phyloP scores from a whole-genome alignment of 2,113 vertebrate species.

The Guaruba guarouba region DNA sequence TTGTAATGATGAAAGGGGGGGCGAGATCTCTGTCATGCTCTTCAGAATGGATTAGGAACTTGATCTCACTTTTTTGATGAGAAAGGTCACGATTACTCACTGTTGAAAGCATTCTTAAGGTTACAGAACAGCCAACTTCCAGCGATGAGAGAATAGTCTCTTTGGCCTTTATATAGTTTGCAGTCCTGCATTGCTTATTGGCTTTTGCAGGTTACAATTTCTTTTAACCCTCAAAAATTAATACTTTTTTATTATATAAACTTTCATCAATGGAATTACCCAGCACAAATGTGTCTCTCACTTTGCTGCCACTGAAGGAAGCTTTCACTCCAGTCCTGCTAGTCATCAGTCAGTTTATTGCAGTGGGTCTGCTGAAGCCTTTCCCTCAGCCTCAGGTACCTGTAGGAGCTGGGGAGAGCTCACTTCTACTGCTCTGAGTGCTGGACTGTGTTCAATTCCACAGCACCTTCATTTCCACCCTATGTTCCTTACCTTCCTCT shows the following conservation, averaged over 20 bases:
- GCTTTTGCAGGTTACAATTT: background rate
- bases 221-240: conserved; percentile 16
- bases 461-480: background rate
- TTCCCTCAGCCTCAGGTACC: background rate
- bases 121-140: conserved; percentile 8
- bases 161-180: conserved; percentile 1
- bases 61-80: conserved; percentile 1
- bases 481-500: background rate
- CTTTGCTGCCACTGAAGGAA: background rate
- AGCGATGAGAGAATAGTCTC: background rate
- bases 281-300: background rate
- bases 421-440: background rate
- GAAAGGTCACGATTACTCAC: conserved; percentile 30
- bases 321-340: background rate
- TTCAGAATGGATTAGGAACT: conserved; percentile 3
- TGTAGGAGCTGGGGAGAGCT: background rate
- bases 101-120: conserved; percentile 43
- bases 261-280: background rate
- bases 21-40: background rate
- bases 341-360: background rate
- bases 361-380: background rate
- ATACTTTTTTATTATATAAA: background rate
- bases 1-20: background rate
- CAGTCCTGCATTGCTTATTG: background rate
- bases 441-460: background rate